Base-by-base conservation (phyloP, 1,140 invertebrate genomes). In the Hycleus phaleratus region DNA sequence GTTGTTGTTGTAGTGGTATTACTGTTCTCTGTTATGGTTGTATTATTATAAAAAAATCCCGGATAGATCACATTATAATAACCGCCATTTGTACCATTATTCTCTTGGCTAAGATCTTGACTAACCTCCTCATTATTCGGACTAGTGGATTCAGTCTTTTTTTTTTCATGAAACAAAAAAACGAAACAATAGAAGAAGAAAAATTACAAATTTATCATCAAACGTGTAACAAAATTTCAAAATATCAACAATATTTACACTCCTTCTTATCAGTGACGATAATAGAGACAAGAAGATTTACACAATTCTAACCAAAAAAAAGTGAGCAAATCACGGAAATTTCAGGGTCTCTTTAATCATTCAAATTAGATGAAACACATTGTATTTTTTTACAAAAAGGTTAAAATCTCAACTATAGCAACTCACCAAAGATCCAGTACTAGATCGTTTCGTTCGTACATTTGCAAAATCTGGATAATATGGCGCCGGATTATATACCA, bases 381-480 rank as follows among this genome's bases (percentile, higher is more conserved):
- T 42, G 50, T 53, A 44, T 18, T 18, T 18, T 18, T 18, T 1
- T 0, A 12, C 12, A 43, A 51, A 39, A 51, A n/a, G 32, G n/a
- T 44, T 18, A 38, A 26, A 12, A 10, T n/a, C 5, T 49, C n/a
- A 38, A 4, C 3, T 26, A 49, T 51, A 18, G 1, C 32, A 52
- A 65, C 69, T 71, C 62, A 73, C 72, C 69, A 72, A 58, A 39
- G 71, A 72, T 26, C 67, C 72, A 9, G 71, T 72, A 60, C 71
- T 73, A 56, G 65, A 68, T 56, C 71, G 61, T 57, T 73, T 73
- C 26, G 68, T 48, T 61, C 68, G 67, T 10, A 47, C 44, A 45
- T 55, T 63, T 4, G 64, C 59, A 55, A 64, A 69, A 48, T 71
- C 68, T 3, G 65, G 63, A 58, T 73, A 73, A 49, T 69, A 72